Conservation (phyloP, 2,888 invertebrate species). For the Nemurella pictetii region DNA sequence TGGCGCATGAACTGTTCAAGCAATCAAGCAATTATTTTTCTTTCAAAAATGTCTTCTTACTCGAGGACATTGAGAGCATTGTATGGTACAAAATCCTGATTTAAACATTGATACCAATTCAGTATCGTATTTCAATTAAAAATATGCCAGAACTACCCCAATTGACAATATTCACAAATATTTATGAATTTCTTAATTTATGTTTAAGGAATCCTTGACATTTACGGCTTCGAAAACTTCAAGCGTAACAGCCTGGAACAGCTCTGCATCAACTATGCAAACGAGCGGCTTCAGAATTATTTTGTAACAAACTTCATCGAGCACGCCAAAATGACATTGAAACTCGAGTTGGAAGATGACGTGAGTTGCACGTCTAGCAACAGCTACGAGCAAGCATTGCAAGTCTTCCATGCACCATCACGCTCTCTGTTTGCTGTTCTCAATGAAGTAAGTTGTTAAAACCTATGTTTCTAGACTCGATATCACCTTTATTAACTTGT, state of each 20-base stretch:
- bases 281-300: slow-evolving; percentile 50
- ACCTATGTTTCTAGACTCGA: too few relatives aligned
- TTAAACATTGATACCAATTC: too few relatives aligned
- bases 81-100: too few relatives aligned
- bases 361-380: slow-evolving; percentile 41
- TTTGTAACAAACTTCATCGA: slow-evolving; percentile 49
- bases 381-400: slow-evolving; percentile 43
- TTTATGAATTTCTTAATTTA: slow-evolving; percentile 10
- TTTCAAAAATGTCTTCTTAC: too few relatives aligned
- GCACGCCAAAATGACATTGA: slow-evolving; percentile 40
- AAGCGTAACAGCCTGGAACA: slow-evolving; percentile 47
- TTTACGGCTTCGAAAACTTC: slow-evolving; percentile 52
- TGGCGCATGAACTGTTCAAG: too few relatives aligned
- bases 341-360: slow-evolving; percentile 47
- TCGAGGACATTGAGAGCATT: too few relatives aligned
- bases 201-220: slow-evolving; percentile 49
- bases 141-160: too few relatives aligned
- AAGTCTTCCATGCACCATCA: slow-evolving; percentile 48
- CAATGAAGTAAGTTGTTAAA: slow-evolving; percentile 50
- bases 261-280: slow-evolving; percentile 51
- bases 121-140: too few relatives aligned
- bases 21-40: too few relatives aligned
- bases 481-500: too few relatives aligned
- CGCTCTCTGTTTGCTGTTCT: slow-evolving; percentile 49
- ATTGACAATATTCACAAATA: not conserved